These are phyloP conservation scores for Patiria pectinifera DNA, from an alignment of 53 echinoderm and acorn worm species.

Conservation along the genomic window DNA sequence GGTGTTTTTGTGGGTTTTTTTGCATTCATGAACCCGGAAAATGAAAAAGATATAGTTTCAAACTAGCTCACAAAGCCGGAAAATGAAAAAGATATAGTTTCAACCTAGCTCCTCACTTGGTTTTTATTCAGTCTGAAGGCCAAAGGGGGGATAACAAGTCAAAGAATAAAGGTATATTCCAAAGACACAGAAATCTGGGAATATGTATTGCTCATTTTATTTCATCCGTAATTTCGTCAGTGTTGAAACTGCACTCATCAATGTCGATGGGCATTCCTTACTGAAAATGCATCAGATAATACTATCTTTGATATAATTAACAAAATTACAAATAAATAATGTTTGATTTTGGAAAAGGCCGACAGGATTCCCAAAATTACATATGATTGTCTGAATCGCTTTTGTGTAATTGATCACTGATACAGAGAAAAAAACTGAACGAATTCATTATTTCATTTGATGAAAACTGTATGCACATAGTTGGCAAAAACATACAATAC, in stretches of 20 bases:
- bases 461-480: conserved; percentile 45
- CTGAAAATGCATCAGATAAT: conserved; percentile 30
- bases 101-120: too few species aligned
- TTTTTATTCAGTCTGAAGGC: too few species aligned
- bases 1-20: too few species aligned
- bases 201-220: conserved; percentile 61
- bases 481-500: conserved; percentile 34
- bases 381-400: neutral
- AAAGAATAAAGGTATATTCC: too few species aligned
- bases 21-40: too few species aligned
- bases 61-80: too few species aligned
- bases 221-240: conserved; percentile 22
- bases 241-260: conserved; percentile 8
- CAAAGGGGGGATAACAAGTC: too few species aligned
- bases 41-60: too few species aligned
- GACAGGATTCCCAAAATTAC: neutral
- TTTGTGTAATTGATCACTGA: conserved; percentile 37
- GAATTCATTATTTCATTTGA: conserved; percentile 51
- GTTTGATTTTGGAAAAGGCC: neutral
- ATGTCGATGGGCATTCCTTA: conserved; percentile 19
- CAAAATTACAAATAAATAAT: conserved; percentile 58
- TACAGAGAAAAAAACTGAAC: conserved; percentile 14
- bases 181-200: neutral
- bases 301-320: conserved; percentile 11
- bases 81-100: too few species aligned